phyloP scores from a whole-genome alignment of 2,113 vertebrate species.

The Epinephelus fuscoguttatus region DNA sequence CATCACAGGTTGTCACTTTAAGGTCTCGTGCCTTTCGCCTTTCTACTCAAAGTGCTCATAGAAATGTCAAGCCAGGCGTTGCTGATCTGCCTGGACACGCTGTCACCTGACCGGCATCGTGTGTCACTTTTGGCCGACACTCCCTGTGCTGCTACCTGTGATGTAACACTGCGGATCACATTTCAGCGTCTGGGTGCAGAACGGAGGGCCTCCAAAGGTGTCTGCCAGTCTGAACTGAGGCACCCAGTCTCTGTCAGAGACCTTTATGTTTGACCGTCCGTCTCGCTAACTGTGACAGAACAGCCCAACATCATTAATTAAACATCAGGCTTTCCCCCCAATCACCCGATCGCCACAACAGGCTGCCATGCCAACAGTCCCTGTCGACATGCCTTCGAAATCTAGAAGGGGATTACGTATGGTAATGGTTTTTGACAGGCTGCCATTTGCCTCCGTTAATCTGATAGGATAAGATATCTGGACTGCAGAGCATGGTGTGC shows the following conservation, averaged over 20 bases:
- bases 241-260: conserved; percentile 89
- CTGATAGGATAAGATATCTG: conserved; percentile 79
- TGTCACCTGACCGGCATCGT: conserved; percentile 59
- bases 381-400: conserved; percentile 75
- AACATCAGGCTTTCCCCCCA: conserved; percentile 84
- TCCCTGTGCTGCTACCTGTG: conserved; percentile 10
- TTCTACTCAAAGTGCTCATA: conserved; percentile 41
- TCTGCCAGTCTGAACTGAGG: conserved; percentile 85
- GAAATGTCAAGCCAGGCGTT: conserved; percentile 46
- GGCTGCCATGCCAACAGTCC: conserved; percentile 70
- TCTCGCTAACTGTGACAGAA: conserved; percentile 94
- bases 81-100: conserved; percentile 53
- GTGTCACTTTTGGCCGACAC: conserved; percentile 58
- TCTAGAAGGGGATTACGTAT: conserved; percentile 79
- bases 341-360: conserved; percentile 68
- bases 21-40: conserved; percentile 14
- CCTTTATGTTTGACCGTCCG: conserved; percentile 89
- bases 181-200: conserved; percentile 79
- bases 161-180: conserved; percentile 71
- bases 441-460: conserved; percentile 80
- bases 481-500: conserved; percentile 70
- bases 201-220: conserved; percentile 77
- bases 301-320: conserved; percentile 95
- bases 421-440: conserved; percentile 81
- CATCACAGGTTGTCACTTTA: conserved; percentile 16